phyloP scores from a whole-genome alignment of 2,888 invertebrate genomes.

The Phyto melanocephala region DNA sequence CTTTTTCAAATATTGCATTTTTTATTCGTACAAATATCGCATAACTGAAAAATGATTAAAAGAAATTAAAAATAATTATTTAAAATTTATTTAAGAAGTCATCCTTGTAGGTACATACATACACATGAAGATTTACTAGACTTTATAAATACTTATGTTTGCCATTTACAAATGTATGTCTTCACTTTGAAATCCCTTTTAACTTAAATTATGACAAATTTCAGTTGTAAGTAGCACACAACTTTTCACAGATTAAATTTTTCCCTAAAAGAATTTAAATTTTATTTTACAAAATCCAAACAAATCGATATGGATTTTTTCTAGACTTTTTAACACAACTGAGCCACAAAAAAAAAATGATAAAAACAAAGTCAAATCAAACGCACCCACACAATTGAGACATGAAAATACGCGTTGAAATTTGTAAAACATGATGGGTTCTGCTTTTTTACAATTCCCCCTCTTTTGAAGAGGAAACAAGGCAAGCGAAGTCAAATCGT shows the following conservation, averaged over 20 bases:
- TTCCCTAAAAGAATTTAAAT: conserved; percentile 40
- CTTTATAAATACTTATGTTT: too few relatives aligned
- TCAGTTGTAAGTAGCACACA: not conserved
- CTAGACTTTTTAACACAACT: conserved; percentile 38
- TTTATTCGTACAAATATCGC: too few relatives aligned
- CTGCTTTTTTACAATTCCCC: conserved; percentile 44
- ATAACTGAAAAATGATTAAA: too few relatives aligned
- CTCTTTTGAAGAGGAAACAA: conserved; percentile 30
- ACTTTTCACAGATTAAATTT: conserved; percentile 47
- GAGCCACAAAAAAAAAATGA: conserved; percentile 13
- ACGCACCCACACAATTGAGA: conserved; percentile 63
- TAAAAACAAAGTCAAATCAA: conserved; percentile 37
- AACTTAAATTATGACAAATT: conserved; percentile 6
- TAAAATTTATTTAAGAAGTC: too few relatives aligned
- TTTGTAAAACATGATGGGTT: conserved; percentile 63
- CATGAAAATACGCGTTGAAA: conserved; percentile 62
- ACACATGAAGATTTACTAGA: too few relatives aligned
- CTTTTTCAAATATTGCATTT: too few relatives aligned
- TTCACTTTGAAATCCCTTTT: not conserved
- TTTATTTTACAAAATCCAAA: conserved; percentile 44
- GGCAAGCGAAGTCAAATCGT: not conserved
- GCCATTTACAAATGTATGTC: too few relatives aligned
- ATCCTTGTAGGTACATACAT: too few relatives aligned
- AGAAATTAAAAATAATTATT: too few relatives aligned
- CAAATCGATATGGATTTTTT: conserved; percentile 63